Evolutionary conservation across 2,797 vertebrate species (phyloP), one percentile per base, ranked within the genome.

Genomic region (Bovichtus variegatus): DNA sequence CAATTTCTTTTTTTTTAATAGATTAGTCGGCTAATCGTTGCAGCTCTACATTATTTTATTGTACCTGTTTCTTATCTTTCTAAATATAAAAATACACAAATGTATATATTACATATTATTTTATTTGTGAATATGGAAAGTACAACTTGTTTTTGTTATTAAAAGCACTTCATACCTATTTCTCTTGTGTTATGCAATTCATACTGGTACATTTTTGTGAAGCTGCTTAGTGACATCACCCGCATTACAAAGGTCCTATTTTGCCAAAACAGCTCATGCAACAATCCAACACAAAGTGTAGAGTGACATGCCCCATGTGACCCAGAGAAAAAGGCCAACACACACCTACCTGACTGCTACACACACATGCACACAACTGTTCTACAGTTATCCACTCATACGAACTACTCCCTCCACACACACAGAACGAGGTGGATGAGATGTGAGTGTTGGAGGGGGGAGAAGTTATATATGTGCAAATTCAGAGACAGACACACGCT

Each of bases 381-480:
- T 49, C 64, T 38, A 51, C 59, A 75, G 46, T 78, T 75, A 80
- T 55, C 82, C 64, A 76, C 76, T 83, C 44, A 64, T 41, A 85
- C 67, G 73, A 79, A 84, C 44, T 27, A 43, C 62, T 71, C 55
- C 75, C 57, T 68, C 27, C 78, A 85, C 69, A 78, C 36, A 63
- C 27, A 58, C 31, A 79, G n/a, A 71, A 71, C 55, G 67, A 46
- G 46, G 51, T 12, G 79, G 76, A 75, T 76, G 71, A 72, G 76
- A 76, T 78, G 65, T 71, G 68, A 77, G 53, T 70, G 71, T 55
- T 55, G 43, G 36, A 65, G 31, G 34, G 44, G 47, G 38, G 73
- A 68, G 40, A 73, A 74, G 81, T 86, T 73, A 78, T 80, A 83
- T 69, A 87, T 76, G 77, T 77, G 80, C 75, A 88, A 66, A 91